Base-by-base conservation (phyloP, 2,797 vertebrate genomes). In the Mionectes olivaceus region DNA sequence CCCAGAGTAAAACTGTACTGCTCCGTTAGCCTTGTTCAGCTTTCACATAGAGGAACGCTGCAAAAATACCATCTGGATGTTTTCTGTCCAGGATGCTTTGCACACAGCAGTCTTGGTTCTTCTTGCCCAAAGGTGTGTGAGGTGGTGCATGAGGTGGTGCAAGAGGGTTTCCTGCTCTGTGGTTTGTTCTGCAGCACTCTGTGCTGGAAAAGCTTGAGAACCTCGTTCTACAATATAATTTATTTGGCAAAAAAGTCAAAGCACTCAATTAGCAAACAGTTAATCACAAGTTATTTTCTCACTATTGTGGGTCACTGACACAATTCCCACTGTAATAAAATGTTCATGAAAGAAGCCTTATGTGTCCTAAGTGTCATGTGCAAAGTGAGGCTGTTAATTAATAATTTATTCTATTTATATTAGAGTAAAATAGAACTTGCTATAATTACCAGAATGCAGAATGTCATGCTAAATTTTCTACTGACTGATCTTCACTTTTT, bases 201-300 rank as follows among this genome's bases (percentile, higher is more conserved):
- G 47, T 39, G 17, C 60, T 77, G 37, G 30, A 82, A 91, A 83
- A 81, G 49, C 65, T 78, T 81, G 52, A 94, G 87, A 93, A 93
- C 27, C 27, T 71, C 41, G 24, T 57, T 93, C 75, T 44, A 68
- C 30, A 50, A 59, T 68, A 43, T 24, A 43, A 84, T 87, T 83
- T 82, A 63, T 83, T 89, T 80, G 74, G 67, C 59, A 95, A 90
- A 96, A 93, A 82, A 37, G 30, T 61, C 64, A 10, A 82, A 87
- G 67, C 47, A 77, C 33, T 94, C 80, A 46, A 84, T 91, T 56
- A 94, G 59, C 74, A 87, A 94, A 83, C 53, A 76, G 32, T 92
- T 91, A 89, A 83, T 69, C 50, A 59, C 47, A 89, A 78, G 30
- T 68, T 94, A 88, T 91, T 70, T 71, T 89, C 77, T 46, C 46